Evolutionary conservation across 2,113 vertebrate genomes (phyloP), one percentile per base, ranked within the genome.

Genomic region (Mus pahari): DNA sequence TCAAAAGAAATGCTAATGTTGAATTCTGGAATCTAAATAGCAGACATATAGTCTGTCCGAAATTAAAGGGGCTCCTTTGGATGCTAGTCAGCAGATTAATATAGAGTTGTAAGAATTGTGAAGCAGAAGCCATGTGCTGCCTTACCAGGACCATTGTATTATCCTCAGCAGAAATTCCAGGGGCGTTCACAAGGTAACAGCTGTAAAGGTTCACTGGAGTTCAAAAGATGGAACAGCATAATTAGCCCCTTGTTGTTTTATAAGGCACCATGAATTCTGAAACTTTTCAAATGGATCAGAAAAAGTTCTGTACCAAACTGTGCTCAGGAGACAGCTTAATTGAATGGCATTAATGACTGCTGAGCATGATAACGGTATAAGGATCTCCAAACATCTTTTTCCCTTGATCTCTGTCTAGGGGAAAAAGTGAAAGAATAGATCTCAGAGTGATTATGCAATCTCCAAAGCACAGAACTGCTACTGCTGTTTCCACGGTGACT

Each of bases 221-320:
- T 97, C 92, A 96, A 68, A 89, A 94, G 64, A 36, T 87, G 1
- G 89, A 95, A 96, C 89, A 96, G 60, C 70, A 90, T 89, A 96
- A 91, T 97, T 95, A 97, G 94, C 91, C 92, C 77, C 88, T 74
- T 71, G 5, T 90, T 97, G 78, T 93, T 92, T 92, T 92, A 58
- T 89, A 96, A 92, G 55, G 31, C 96, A 90, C 91, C 75, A 5
- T 93, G 96, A 97, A 55, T 86, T 95, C 77, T 89, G 62, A 62
- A 60, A 94, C 83, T 39, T 89, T 97, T 97, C 33, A 83, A 94
- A 91, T 94, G 26, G 2, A 94, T 94, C 73, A 86, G 68, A 94
- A 94, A 93, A 91, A 48, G 26, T 33, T 88, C 55, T 86, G 94
- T 66, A 28, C 60, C 75, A 28, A 95, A 87, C 50, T 93, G 78